Evolutionary conservation across 2,888 invertebrate species (phyloP).

Genomic region (Heteromurus nitidus): DNA sequence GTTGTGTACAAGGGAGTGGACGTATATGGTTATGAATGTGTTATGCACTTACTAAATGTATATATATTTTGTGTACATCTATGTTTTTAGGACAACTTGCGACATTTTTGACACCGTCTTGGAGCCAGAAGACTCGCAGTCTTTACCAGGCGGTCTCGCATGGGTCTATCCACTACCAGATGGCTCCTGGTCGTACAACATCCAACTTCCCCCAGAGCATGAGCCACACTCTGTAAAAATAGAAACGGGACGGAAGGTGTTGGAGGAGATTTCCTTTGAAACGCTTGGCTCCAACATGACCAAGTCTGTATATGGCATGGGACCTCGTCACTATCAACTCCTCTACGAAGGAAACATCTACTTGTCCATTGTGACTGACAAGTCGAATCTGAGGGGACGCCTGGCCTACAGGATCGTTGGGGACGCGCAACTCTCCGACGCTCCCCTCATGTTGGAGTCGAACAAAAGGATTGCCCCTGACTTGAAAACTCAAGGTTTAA

Average conservation of each 20-base stretch:
- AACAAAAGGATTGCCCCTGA: conserved; percentile 60
- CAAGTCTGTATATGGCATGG: conserved; percentile 81
- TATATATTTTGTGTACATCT: no score
- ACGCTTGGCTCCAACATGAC: conserved; percentile 69
- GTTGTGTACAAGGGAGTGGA: no score
- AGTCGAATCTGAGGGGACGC: conserved; percentile 81
- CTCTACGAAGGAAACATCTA: conserved; percentile 88
- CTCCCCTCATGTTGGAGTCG: conserved; percentile 71
- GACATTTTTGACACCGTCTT: conserved; percentile 73
- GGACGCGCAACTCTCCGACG: conserved; percentile 78
- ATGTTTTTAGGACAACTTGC: conserved; percentile 70
- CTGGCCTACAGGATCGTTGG: conserved; percentile 83
- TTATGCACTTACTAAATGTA: no score
- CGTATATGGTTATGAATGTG: no score
- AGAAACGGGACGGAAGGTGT: conserved; percentile 73
- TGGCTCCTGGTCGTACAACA: conserved; percentile 73
- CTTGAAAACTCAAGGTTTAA: conserved; percentile 71
- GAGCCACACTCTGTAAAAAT: conserved; percentile 70
- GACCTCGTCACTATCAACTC: conserved; percentile 88
- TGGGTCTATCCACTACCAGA: conserved; percentile 73
- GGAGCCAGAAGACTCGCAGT: conserved; percentile 69
- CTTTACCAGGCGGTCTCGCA: conserved; percentile 69
- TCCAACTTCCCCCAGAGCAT: conserved; percentile 71
- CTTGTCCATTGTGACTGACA: conserved; percentile 83
- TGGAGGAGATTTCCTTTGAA: conserved; percentile 72